Evolutionary conservation across 2,113 vertebrate genomes (phyloP).

Genomic region (Callorhinus ursinus): DNA sequence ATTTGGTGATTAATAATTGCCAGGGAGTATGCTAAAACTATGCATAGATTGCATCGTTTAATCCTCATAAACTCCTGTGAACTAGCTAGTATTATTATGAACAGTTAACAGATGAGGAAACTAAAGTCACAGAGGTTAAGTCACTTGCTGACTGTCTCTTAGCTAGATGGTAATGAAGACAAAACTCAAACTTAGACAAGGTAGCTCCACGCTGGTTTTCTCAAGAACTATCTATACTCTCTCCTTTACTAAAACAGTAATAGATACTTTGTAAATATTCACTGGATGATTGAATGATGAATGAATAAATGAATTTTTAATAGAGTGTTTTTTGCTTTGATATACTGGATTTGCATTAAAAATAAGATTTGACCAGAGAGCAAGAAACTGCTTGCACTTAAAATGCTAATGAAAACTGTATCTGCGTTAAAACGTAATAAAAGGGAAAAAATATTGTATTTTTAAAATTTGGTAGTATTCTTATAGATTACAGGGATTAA

Average conservation of each 20-base stretch:
- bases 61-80: background rate
- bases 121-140: background rate
- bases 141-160: background rate
- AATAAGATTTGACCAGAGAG: background rate
- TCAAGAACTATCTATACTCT: background rate
- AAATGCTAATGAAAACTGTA: background rate
- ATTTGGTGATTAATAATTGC: background rate
- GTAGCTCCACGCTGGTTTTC: background rate
- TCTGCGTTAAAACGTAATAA: background rate
- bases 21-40: background rate
- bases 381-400: background rate
- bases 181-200: background rate
- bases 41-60: background rate
- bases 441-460: background rate
- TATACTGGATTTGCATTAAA: background rate
- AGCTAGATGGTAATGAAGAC: background rate
- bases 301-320: background rate
- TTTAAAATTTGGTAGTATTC: background rate
- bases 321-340: background rate
- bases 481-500: background rate
- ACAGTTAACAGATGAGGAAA: constrained; percentile 1
- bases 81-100: background rate
- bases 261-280: background rate
- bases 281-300: background rate
- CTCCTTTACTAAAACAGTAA: background rate